Evolutionary conservation across 2,888 invertebrate species (phyloP).

Genomic region (Drosophila demipolita): DNA sequence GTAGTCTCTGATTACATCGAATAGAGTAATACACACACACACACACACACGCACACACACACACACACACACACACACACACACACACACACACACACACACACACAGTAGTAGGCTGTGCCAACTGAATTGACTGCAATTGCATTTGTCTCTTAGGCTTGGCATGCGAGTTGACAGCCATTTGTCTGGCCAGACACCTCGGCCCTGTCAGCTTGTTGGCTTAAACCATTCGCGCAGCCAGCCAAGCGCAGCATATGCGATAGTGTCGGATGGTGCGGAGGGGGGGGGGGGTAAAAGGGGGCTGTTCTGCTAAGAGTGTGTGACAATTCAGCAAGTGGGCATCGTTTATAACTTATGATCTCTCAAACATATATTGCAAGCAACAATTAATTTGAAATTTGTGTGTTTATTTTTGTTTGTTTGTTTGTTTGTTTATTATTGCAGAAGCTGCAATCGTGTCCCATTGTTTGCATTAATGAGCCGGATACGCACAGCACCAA

Average conservation of each 20-base stretch:
- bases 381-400: background rate
- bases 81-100: too few relatives aligned
- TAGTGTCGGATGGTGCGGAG: too few relatives aligned
- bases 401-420: background rate
- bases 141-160: slow-evolving; percentile 56
- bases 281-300: background rate
- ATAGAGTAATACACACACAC: slow-evolving; percentile 15
- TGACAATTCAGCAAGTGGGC: slow-evolving; percentile 18
- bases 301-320: slow-evolving; percentile 1
- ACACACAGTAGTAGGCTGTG: slow-evolving; percentile 13
- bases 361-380: background rate
- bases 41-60: slow-evolving; percentile 3
- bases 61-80: slow-evolving; percentile 5
- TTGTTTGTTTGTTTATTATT: slow-evolving; percentile 57
- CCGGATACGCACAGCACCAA: slow-evolving; percentile 82
- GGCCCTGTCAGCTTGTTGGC: slow-evolving; percentile 53
- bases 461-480: slow-evolving; percentile 85
- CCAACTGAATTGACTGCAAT: slow-evolving; percentile 41
- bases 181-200: slow-evolving; percentile 71
- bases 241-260: background rate
- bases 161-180: slow-evolving; percentile 62
- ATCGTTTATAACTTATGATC: background rate
- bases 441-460: slow-evolving; percentile 91
- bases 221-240: slow-evolving; percentile 2
- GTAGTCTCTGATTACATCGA: background rate